phyloP scores from a whole-genome alignment of 2,113 vertebrate species.

The Apistogramma diplotaenia region DNA sequence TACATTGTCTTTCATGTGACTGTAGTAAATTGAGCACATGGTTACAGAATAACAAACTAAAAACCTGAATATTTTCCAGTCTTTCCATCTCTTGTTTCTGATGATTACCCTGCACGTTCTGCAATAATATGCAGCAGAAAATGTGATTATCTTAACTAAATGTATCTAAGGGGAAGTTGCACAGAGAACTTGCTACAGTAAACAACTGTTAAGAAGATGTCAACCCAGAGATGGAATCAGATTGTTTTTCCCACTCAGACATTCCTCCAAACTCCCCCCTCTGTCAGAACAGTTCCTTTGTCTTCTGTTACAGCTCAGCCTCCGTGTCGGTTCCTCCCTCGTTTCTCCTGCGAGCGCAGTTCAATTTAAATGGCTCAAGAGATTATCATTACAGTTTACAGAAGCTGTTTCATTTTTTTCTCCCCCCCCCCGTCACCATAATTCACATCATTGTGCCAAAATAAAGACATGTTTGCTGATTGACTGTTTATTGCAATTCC shows the following conservation, averaged over 20 bases:
- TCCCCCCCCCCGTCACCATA: neutral
- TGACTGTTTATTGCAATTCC: neutral
- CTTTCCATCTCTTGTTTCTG: neutral
- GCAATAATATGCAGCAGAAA: neutral
- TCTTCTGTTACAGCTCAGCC: conserved; percentile 25
- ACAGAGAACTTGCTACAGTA: conserved; percentile 26
- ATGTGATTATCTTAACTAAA: neutral
- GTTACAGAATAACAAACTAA: neutral
- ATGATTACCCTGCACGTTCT: neutral
- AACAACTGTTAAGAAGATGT: conserved; percentile 51
- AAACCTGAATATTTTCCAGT: neutral
- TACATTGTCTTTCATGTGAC: neutral
- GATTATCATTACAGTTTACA: conserved; percentile 27
- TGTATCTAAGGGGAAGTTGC: neutral
- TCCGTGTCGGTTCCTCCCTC: conserved; percentile 14
- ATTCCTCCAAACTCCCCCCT: conserved; percentile 61
- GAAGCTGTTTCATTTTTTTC: conserved; percentile 21
- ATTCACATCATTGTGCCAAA: neutral
- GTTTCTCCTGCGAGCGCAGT: neutral
- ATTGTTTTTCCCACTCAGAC: conserved; percentile 60
- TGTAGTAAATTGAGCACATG: neutral
- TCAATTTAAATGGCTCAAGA: conserved; percentile 20
- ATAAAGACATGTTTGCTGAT: conserved; percentile 9
- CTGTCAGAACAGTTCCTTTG: conserved; percentile 48
- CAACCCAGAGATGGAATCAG: conserved; percentile 30